These are phyloP conservation scores for Dasysyrphus albostriatus DNA, from an alignment of 2,888 invertebrate genomes.

Conservation along the genomic window DNA sequence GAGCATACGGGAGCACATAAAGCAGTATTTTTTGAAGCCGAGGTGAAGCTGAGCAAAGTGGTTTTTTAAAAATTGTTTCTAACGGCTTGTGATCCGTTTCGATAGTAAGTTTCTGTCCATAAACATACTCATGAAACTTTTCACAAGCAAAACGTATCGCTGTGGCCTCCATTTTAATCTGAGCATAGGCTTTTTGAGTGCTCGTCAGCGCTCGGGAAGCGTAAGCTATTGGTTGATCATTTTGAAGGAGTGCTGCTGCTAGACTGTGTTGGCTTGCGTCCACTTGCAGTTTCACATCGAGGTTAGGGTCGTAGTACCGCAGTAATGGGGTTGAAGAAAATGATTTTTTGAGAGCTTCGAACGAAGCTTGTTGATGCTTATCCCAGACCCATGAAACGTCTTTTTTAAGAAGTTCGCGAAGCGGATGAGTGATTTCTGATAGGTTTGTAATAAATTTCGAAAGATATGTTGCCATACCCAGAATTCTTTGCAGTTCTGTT, in stretches of 20 bases:
- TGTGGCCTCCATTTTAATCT: constrained; percentile 66
- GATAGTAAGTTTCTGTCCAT: constrained; percentile 62
- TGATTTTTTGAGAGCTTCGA: constrained; percentile 50
- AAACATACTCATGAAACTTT: constrained; percentile 77
- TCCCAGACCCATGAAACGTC: constrained; percentile 42
- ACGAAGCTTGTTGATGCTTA: constrained; percentile 54
- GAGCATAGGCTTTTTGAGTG: constrained; percentile 73
- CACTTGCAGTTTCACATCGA: constrained; percentile 76
- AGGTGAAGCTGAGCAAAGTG: constrained; percentile 58
- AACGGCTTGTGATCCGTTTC: constrained; percentile 78
- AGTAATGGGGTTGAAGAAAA: constrained; percentile 76
- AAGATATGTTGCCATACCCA: constrained; percentile 54
- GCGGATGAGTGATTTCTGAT: constrained; percentile 52
- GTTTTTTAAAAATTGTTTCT: constrained; percentile 78
- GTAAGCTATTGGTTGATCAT: constrained; percentile 80
- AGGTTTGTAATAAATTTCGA: constrained; percentile 51
- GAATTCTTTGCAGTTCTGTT: constrained; percentile 63
- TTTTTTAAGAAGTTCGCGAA: constrained; percentile 58
- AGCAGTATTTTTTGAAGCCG: constrained; percentile 78
- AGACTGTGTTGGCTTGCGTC: constrained; percentile 74
- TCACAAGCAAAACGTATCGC: constrained; percentile 67
- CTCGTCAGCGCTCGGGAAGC: constrained; percentile 78
- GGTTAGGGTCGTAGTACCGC: constrained; percentile 77
- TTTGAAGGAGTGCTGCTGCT: constrained; percentile 79
- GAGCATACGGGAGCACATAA: constrained; percentile 76